Percentiles rank a stretch among this genome's conserved stretches.
Evolutionary conservation across 2,797 vertebrate species (phyloP).

Genomic region (Bradypodion ventrale): DNA sequence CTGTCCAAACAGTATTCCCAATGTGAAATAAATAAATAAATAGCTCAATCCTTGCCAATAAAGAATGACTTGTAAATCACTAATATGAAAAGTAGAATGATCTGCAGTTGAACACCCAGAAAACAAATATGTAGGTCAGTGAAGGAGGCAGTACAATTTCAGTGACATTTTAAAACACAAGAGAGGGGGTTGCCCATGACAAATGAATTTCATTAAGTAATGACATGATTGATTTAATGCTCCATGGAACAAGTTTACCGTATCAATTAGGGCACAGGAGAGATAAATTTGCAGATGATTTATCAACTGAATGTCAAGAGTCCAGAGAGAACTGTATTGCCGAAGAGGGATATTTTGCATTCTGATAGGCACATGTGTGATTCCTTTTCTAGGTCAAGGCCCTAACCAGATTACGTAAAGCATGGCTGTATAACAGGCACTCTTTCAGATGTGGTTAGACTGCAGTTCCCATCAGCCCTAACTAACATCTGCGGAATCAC

Average conservation of each 20-base stretch:
- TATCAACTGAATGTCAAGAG: conserved; percentile 9
- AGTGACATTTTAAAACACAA: conserved; percentile 1
- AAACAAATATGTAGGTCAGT: not conserved
- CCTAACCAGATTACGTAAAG: not conserved
- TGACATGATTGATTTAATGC: conserved; percentile 5
- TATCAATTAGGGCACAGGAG: conserved; percentile 17
- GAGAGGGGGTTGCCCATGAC: not conserved
- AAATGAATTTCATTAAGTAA: conserved; percentile 17
- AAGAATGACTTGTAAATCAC: not conserved
- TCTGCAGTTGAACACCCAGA: not conserved
- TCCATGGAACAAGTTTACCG: not conserved
- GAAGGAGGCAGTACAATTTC: not conserved
- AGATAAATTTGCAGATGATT: not conserved
- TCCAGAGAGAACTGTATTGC: not conserved
- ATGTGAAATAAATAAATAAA: not conserved
- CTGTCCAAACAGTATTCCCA: not conserved
- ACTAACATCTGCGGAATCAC: not conserved
- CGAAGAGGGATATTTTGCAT: not conserved
- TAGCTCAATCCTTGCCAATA: not conserved
- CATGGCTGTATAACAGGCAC: not conserved
- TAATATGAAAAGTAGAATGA: not conserved
- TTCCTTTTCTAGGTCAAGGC: not conserved
- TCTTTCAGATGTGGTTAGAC: not conserved
- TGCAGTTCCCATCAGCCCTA: not conserved
- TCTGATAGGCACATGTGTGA: not conserved